phyloP scores from a whole-genome alignment of 2,113 vertebrate genomes.

The Coracopsis vasa region DNA sequence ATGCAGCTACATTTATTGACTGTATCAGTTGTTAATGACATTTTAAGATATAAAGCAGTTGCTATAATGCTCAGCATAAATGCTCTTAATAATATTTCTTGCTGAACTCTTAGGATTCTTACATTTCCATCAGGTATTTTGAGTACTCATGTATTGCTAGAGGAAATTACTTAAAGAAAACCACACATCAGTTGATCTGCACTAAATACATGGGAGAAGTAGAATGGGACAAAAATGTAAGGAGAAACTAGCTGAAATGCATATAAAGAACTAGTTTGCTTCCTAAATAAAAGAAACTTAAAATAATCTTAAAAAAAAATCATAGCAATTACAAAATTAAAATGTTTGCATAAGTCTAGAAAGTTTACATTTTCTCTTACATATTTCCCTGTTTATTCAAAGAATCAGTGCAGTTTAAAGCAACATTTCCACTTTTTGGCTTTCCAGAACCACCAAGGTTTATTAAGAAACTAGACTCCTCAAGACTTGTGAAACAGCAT shows the following conservation, averaged over 20 bases:
- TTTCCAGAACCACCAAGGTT: constrained; percentile 96
- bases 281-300: neutral
- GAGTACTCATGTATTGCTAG: neutral
- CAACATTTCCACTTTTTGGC: constrained; percentile 51
- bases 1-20: neutral
- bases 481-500: constrained; percentile 87
- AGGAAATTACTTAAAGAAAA: neutral
- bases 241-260: neutral
- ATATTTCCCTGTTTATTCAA: neutral
- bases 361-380: neutral
- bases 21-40: neutral
- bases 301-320: neutral
- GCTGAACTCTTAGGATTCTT: neutral
- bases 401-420: neutral
- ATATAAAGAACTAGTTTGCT: neutral
- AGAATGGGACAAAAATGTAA: neutral
- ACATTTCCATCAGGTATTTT: neutral
- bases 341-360: neutral
- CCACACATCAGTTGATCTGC: neutral
- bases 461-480: constrained; percentile 91
- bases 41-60: neutral
- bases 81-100: neutral
- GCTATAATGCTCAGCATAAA: neutral
- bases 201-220: neutral
- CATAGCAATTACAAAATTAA: neutral